phyloP scores from a whole-genome alignment of 1,140 invertebrate species.

The Megalonaias nervosa region DNA sequence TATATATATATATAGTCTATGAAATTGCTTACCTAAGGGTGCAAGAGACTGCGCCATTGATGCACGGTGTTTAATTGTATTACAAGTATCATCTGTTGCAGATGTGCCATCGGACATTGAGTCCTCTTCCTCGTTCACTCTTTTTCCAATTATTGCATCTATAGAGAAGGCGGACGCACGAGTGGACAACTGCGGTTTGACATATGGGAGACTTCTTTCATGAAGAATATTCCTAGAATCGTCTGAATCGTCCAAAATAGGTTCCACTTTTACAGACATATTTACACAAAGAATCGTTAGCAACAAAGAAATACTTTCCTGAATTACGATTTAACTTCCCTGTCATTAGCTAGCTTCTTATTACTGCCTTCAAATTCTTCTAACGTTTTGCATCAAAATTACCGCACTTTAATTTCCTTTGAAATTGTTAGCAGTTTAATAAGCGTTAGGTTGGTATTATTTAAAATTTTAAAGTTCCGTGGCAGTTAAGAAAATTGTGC shows the following conservation, averaged over 20 bases:
- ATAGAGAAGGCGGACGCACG: constrained; percentile 63
- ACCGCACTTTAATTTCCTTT: too few relatives aligned
- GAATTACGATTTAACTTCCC: neutral
- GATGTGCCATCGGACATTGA: neutral
- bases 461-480: too few relatives aligned
- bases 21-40: constrained; percentile 8
- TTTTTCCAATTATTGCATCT: constrained; percentile 57
- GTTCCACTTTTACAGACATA: constrained; percentile 8
- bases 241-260: constrained; percentile 26
- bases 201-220: constrained; percentile 25
- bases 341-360: constrained; percentile 6
- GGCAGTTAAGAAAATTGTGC: neutral
- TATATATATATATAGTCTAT: constrained; percentile 1
- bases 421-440: too few relatives aligned
- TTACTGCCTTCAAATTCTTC: constrained; percentile 12
- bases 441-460: too few relatives aligned
- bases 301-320: constrained; percentile 1
- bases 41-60: constrained; percentile 12
- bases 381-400: neutral
- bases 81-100: constrained; percentile 1
- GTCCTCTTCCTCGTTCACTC: constrained; percentile 18
- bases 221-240: constrained; percentile 25
- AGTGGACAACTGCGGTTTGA: constrained; percentile 47
- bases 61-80: constrained; percentile 7
- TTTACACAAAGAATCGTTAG: neutral